These are phyloP conservation scores for Gastrophryne carolinensis DNA, from an alignment of 2,797 vertebrate species.

Conservation along the genomic window DNA sequence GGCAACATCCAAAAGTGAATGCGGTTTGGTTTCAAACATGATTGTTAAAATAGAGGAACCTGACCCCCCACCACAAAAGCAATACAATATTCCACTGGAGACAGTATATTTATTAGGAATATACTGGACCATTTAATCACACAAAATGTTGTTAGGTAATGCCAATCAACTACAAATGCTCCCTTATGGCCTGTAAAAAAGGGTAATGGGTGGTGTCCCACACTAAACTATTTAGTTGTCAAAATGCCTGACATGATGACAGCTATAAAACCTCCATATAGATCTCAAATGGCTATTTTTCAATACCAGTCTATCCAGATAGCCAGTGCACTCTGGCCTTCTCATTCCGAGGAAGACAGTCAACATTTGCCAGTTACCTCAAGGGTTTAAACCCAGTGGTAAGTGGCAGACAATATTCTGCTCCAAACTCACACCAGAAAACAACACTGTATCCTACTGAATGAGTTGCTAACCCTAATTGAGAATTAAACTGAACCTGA, in stretches of 20 bases:
- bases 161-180: background rate
- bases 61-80: background rate
- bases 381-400: background rate
- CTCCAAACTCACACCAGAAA: conserved; percentile 3
- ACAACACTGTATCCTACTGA: background rate
- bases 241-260: conserved; percentile 6
- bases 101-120: background rate
- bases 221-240: background rate
- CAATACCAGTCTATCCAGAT: background rate
- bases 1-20: too few relatives aligned
- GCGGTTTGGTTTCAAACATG: too few relatives aligned
- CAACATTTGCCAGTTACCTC: background rate
- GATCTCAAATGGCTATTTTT: conserved; percentile 1
- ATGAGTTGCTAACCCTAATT: background rate
- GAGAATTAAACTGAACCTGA: background rate
- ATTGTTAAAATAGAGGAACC: background rate
- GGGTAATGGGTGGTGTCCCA: background rate
- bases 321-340: background rate
- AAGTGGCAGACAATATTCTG: background rate
- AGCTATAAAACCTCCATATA: background rate
- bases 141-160: background rate
- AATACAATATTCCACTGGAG: background rate
- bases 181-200: background rate
- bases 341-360: background rate
- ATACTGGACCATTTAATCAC: background rate